Evolutionary conservation across 1,140 invertebrate genomes (phyloP).

Genomic region (Drosophila azteca): DNA sequence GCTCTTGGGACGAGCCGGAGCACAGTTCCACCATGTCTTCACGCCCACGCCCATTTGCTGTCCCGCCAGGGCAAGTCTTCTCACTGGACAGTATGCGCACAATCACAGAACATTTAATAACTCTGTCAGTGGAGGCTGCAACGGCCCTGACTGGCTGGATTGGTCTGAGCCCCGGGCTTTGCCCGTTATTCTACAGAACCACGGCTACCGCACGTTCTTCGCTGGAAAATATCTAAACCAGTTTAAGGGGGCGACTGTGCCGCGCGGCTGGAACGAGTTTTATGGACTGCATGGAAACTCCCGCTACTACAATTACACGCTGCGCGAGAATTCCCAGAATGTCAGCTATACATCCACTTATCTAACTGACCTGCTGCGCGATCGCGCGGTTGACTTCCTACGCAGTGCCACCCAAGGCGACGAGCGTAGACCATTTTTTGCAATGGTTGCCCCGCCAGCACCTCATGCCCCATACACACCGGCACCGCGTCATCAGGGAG

Average conservation of each 20-base stretch:
- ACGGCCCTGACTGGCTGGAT: constrained; percentile 87
- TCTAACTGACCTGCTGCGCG: constrained; percentile 91
- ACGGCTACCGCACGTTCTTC: constrained; percentile 91
- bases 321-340: constrained; percentile 91
- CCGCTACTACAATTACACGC: constrained; percentile 93
- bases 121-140: constrained; percentile 90
- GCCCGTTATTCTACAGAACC: constrained; percentile 86
- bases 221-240: constrained; percentile 94
- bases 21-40: constrained; percentile 90
- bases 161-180: constrained; percentile 88
- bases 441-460: constrained; percentile 93
- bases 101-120: constrained; percentile 93
- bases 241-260: constrained; percentile 89
- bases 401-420: constrained; percentile 21
- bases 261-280: constrained; percentile 93
- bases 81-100: constrained; percentile 93
- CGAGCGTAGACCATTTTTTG: constrained; percentile 88
- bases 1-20: constrained; percentile 87
- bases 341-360: constrained; percentile 88
- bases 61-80: constrained; percentile 93
- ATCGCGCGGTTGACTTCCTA: constrained; percentile 87
- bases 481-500: constrained; percentile 88
- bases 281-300: constrained; percentile 93
- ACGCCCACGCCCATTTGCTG: constrained; percentile 93
- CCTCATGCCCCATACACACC: constrained; percentile 93